These are phyloP conservation scores for Hypsopygia costalis DNA, from an alignment of 2,888 invertebrate genomes.

Conservation along the genomic window DNA sequence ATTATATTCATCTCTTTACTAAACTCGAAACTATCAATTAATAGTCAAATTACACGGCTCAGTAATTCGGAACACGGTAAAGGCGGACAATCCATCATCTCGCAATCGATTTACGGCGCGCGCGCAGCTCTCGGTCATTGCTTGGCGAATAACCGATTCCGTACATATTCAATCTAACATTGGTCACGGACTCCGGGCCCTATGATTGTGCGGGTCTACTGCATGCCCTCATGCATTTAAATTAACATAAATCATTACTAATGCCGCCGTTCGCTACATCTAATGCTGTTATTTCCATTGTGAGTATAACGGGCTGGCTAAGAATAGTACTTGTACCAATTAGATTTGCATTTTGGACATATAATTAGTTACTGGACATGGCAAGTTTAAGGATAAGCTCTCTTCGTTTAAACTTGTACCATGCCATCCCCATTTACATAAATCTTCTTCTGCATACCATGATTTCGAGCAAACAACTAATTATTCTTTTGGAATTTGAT, in stretches of 20 bases:
- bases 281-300: conserved; percentile 11
- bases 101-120: conserved; percentile 47
- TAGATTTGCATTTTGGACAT: background rate
- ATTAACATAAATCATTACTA: conserved; percentile 56
- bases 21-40: background rate
- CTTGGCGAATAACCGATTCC: conserved; percentile 53
- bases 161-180: conserved; percentile 60
- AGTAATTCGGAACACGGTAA: background rate
- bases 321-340: background rate
- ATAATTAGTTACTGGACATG: too few relatives aligned
- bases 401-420: too few relatives aligned
- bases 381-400: too few relatives aligned
- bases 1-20: too few relatives aligned
- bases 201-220: conserved; percentile 44
- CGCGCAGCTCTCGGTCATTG: conserved; percentile 40
- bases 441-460: too few relatives aligned
- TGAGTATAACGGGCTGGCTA: conserved; percentile 13
- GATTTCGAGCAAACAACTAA: too few relatives aligned
- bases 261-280: conserved; percentile 15
- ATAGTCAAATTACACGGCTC: background rate
- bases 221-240: conserved; percentile 49
- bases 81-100: conserved; percentile 45
- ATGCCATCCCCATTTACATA: too few relatives aligned
- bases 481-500: too few relatives aligned
- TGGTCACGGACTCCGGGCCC: conserved; percentile 53